Evolutionary conservation across 2,888 invertebrate genomes (phyloP).

Genomic region (Digitonthophagus gazella): DNA sequence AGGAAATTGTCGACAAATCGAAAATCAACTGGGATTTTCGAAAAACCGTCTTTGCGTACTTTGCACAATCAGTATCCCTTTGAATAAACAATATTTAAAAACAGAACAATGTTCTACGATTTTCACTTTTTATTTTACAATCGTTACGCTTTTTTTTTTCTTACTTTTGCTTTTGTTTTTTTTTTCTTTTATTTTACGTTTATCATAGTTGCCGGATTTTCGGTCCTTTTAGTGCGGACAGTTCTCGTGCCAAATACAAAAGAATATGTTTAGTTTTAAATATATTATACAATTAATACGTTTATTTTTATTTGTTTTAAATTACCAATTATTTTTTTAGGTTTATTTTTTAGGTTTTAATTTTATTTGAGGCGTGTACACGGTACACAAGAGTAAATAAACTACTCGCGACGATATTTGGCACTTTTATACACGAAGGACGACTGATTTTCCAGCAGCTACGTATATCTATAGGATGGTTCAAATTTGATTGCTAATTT

Average conservation of each 20-base stretch:
- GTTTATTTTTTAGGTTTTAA: not conserved
- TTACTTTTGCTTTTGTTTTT: not conserved
- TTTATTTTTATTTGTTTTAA: not conserved
- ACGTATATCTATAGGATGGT: too few relatives aligned
- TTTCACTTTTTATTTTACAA: slow-evolving; percentile 42
- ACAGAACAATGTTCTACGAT: slow-evolving; percentile 52
- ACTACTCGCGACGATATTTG: slow-evolving; percentile 6
- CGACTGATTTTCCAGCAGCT: slow-evolving; percentile 30
- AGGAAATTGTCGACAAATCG: slow-evolving; percentile 37
- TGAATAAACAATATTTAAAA: slow-evolving; percentile 52
- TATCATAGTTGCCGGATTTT: slow-evolving; percentile 9
- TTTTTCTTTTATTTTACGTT: not conserved
- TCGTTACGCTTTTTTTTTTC: too few relatives aligned
- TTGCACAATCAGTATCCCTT: slow-evolving; percentile 41
- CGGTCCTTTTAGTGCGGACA: slow-evolving; percentile 9
- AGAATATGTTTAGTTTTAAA: not conserved
- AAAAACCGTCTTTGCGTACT: slow-evolving; percentile 28
- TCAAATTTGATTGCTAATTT: too few relatives aligned
- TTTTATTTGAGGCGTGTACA: slow-evolving; percentile 41
- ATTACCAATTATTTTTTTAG: too few relatives aligned
- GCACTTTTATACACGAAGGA: slow-evolving; percentile 13
- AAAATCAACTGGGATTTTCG: slow-evolving; percentile 27
- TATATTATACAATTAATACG: not conserved
- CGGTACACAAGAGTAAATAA: slow-evolving; percentile 42
- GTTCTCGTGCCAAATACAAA: slow-evolving; percentile 16